A percentile compares a stretch with the other conserved stretches of the same genome.
phyloP scores from a whole-genome alignment of 2,797 vertebrate genomes.

The Sarcophilus harrisii region DNA sequence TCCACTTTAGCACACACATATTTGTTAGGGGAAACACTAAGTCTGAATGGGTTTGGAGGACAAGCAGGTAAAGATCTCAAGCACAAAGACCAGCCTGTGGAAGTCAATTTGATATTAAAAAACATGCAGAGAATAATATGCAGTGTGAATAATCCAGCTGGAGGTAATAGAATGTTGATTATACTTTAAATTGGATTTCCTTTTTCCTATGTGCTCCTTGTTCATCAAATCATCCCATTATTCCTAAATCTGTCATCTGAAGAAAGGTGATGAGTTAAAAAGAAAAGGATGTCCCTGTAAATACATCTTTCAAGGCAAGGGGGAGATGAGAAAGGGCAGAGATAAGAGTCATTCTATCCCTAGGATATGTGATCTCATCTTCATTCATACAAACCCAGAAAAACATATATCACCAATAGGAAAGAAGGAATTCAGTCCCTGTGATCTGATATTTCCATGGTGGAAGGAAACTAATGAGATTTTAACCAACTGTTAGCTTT shows the following conservation, averaged over 20 bases:
- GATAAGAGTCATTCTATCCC: not conserved
- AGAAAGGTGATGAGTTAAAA: not conserved
- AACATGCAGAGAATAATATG: conserved; percentile 16
- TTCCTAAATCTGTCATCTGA: not conserved
- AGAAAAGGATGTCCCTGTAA: not conserved
- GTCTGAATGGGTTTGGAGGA: conserved; percentile 9
- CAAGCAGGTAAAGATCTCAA: not conserved
- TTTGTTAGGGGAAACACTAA: conserved; percentile 64
- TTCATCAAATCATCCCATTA: not conserved
- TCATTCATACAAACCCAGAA: not conserved
- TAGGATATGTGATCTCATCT: not conserved
- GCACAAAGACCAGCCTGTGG: not conserved
- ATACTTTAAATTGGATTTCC: not conserved
- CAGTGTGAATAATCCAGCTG: not conserved
- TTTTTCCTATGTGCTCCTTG: conserved; percentile 9
- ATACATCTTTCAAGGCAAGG: not conserved
- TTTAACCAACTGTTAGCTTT: not conserved
- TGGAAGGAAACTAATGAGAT: not conserved
- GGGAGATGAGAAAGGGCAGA: not conserved
- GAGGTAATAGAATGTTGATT: conserved; percentile 4
- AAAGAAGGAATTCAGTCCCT: not conserved
- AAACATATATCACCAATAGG: not conserved
- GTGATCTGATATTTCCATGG: not conserved
- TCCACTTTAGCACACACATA: not conserved
- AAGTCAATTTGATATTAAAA: not conserved